A percentile compares a stretch with the other conserved stretches of the same genome.
Conservation (phyloP, 2,888 invertebrate genomes). For the Epirrhoe alternata region DNA sequence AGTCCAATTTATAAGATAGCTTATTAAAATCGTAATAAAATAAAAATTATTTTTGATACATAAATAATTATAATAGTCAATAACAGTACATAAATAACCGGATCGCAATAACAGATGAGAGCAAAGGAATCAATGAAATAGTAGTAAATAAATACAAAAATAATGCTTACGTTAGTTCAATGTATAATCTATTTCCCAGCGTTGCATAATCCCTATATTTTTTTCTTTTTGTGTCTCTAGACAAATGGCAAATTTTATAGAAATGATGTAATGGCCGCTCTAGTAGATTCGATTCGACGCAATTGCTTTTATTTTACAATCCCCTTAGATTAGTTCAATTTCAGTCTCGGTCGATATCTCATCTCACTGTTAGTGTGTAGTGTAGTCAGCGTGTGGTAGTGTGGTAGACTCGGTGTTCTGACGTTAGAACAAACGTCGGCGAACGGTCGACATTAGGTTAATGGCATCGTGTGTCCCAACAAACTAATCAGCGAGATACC, state of each 20-base stretch:
- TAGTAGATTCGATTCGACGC: neutral
- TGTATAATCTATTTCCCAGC: constrained; percentile 8
- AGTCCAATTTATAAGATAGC: constrained; percentile 63
- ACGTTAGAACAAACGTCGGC: constrained; percentile 67
- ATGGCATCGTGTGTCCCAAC: constrained; percentile 77
- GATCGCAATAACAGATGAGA: constrained; percentile 57
- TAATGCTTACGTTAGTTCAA: constrained; percentile 18
- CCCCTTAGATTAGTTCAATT: constrained; percentile 9
- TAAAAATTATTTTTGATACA: constrained; percentile 75
- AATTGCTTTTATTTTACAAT: neutral
- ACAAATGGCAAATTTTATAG: constrained; percentile 1
- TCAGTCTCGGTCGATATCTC: constrained; percentile 2
- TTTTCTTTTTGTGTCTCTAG: neutral
- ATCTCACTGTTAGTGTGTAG: constrained; percentile 12
- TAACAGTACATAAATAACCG: constrained; percentile 54
- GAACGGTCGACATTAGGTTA: constrained; percentile 67
- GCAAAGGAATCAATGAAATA: constrained; percentile 53
- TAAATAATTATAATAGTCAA: constrained; percentile 53
- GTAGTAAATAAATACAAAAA: constrained; percentile 18
- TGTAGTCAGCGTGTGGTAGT: constrained; percentile 21
- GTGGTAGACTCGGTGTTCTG: constrained; percentile 49
- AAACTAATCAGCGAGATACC: constrained; percentile 78
- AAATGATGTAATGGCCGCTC: neutral
- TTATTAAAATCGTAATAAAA: constrained; percentile 50
- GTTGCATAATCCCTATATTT: neutral